These are phyloP conservation scores for Enteromius afrohamiltoni DNA, from an alignment of 2,797 vertebrate genomes.

Conservation along the genomic window DNA sequence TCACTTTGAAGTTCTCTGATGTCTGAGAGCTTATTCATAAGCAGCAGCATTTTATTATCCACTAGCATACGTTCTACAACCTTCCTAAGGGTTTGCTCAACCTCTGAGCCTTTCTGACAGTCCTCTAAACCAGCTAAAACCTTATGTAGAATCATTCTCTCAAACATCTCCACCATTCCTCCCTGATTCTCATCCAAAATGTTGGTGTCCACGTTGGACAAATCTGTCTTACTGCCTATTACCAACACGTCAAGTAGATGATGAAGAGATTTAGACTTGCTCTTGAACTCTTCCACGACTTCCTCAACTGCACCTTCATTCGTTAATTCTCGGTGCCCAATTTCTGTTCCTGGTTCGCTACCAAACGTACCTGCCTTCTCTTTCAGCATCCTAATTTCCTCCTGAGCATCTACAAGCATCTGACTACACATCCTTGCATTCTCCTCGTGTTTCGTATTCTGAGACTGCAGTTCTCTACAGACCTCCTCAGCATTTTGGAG, in stretches of 20 bases:
- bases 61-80: slow-evolving; percentile 68
- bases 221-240: slow-evolving; percentile 67
- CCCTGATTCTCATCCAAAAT: slow-evolving; percentile 56
- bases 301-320: slow-evolving; percentile 68
- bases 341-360: slow-evolving; percentile 49
- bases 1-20: slow-evolving; percentile 10
- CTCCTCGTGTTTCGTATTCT: slow-evolving; percentile 69
- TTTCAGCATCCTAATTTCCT: slow-evolving; percentile 65
- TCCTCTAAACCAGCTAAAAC: slow-evolving; percentile 63
- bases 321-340: slow-evolving; percentile 48
- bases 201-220: slow-evolving; percentile 59
- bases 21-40: slow-evolving; percentile 54
- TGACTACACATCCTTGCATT: slow-evolving; percentile 63
- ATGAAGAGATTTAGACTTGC: slow-evolving; percentile 72
- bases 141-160: slow-evolving; percentile 76
- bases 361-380: slow-evolving; percentile 56
- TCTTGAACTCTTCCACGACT: slow-evolving; percentile 74
- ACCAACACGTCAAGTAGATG: slow-evolving; percentile 74
- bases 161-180: slow-evolving; percentile 63
- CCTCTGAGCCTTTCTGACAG: slow-evolving; percentile 35
- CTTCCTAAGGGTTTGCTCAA: slow-evolving; percentile 36
- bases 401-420: slow-evolving; percentile 68
- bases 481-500: slow-evolving; percentile 65
- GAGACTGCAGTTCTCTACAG: slow-evolving; percentile 70
- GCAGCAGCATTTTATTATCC: slow-evolving; percentile 71